These are phyloP conservation scores for Pseudochirops cupreus DNA, from an alignment of 2,797 vertebrate genomes.

Conservation along the genomic window DNA sequence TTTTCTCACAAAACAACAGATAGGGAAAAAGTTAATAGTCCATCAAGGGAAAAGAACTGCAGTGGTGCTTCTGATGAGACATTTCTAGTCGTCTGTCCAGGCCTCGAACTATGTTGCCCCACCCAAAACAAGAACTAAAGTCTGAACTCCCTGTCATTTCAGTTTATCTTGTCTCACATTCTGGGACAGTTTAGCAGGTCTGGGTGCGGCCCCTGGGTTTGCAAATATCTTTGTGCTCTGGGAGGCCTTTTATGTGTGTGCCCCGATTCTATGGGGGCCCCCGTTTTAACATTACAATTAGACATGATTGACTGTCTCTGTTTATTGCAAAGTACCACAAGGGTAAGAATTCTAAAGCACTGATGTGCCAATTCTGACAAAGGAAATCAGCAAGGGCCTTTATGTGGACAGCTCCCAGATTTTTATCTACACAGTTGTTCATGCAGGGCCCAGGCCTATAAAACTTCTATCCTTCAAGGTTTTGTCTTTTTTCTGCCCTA, in stretches of 20 bases:
- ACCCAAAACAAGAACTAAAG: constrained; percentile 39
- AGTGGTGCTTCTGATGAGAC: neutral
- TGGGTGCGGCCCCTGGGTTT: constrained; percentile 38
- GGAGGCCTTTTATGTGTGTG: neutral
- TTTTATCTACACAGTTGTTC: neutral
- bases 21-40: neutral
- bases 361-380: neutral
- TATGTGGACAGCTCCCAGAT: neutral
- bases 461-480: neutral
- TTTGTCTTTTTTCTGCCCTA: neutral
- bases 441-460: neutral
- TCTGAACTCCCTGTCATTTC: constrained; percentile 45
- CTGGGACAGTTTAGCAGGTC: constrained; percentile 63
- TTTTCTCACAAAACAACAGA: constrained; percentile 4
- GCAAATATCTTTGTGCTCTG: constrained; percentile 34
- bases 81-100: neutral
- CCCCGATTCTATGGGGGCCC: neutral
- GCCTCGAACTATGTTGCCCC: constrained; percentile 37
- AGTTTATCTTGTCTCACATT: constrained; percentile 55
- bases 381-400: neutral
- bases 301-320: constrained; percentile 40
- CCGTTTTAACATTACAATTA: neutral
- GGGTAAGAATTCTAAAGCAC: constrained; percentile 1
- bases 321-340: neutral
- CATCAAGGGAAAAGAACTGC: neutral